Conservation (phyloP, 2,888 invertebrate genomes). For the Clostera curtula region DNA sequence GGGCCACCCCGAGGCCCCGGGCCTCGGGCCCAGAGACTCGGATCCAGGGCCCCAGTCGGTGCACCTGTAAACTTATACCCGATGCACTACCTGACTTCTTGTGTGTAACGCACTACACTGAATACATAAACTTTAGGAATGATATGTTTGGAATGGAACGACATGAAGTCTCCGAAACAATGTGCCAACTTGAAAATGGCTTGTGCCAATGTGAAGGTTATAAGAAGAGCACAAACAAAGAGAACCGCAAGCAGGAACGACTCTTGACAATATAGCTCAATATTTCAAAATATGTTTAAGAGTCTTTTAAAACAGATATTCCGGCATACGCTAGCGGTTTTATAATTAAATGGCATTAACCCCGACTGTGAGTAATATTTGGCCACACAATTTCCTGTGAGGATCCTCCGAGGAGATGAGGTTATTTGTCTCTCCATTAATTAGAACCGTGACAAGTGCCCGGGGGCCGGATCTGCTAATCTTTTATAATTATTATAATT, state of each 20-base stretch:
- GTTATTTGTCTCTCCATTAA: constrained; percentile 17
- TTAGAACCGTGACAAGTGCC: constrained; percentile 17
- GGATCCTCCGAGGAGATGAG: constrained; percentile 7
- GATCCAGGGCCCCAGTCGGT: neutral
- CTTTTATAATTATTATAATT: constrained; percentile 17
- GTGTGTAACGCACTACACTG: too few species aligned
- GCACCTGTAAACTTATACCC: too few species aligned
- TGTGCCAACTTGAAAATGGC: too few species aligned
- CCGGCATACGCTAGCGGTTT: neutral
- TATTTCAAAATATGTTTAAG: too few species aligned
- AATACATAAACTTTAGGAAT: too few species aligned
- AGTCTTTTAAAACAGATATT: neutral
- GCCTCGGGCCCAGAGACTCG: neutral
- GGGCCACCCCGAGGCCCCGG: neutral
- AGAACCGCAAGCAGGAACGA: too few species aligned
- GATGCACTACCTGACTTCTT: too few species aligned
- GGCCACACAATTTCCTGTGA: constrained; percentile 4
- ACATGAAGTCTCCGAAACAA: too few species aligned
- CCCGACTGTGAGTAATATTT: neutral
- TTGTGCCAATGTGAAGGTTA: too few species aligned
- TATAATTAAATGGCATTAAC: neutral
- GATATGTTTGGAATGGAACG: too few species aligned
- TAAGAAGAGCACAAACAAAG: too few species aligned
- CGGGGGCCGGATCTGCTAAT: constrained; percentile 7
- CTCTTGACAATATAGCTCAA: too few species aligned